Base-by-base conservation (phyloP, 2,113 vertebrate species). In the Emydocephalus ijimae region DNA sequence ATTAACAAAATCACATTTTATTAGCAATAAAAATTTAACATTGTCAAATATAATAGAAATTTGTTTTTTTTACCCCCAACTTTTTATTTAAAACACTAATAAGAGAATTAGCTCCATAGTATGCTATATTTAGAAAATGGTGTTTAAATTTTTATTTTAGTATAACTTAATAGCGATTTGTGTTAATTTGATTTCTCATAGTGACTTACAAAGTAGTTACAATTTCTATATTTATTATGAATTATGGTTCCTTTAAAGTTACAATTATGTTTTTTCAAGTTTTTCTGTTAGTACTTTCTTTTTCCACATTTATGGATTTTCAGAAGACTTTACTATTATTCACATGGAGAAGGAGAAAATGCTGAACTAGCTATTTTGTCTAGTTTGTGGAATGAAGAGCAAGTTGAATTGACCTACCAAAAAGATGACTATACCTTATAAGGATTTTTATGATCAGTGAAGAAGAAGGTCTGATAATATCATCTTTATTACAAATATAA, bases 191-290 rank as follows among this genome's bases (percentile, higher is more conserved):
- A 39, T n/a, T 23, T 81, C 11, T 81, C 34, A 81, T 93, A 54
- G 0, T 92, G 34, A 14, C 3, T 87, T 57, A 24, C 94, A 45
- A 48, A 52, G 91, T 1, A 48, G 0, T 0, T 10, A 23, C 0
- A 56, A 3, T 43, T 4, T 69, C 56, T 74, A 55, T 39, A 91
- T n/a, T 24, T 10, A 0, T 0, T 52, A 15, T 92, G 6, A 81
- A 39, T 34, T 89, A 0, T 92, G 64, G 0, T 39, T 92, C 87
- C 50, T 88, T 89, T 61, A 91, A 23, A 7, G 88, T 4, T 0
- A 93, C 90, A 15, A 2, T 90, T 93, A 54, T 15, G 1, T 64
- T 90, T 4, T 26, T 29, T 20, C 87, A 9, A 55, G 0, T 56
- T 92, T 89, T 50, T 0, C 9, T 93, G 20, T 94, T 74, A 15